Percentiles rank a stretch among this genome's conserved stretches.
Evolutionary conservation across 2,888 invertebrate genomes (phyloP).

Genomic region (Leptinotarsa juncta): DNA sequence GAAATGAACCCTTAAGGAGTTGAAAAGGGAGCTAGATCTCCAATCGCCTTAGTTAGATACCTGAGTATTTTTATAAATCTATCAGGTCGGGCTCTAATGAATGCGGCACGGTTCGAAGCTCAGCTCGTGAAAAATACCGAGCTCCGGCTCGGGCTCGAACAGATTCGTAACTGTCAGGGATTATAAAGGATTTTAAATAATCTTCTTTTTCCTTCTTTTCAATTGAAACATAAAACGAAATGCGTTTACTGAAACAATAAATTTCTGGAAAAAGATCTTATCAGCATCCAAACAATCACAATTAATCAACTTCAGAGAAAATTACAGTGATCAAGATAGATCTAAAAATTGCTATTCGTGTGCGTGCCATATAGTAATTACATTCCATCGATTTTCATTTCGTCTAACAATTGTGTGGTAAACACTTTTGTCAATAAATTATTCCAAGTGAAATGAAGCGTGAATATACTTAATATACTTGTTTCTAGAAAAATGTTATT

Average conservation of each 20-base stretch:
- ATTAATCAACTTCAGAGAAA: conserved; percentile 7
- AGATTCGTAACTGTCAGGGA: too few species aligned
- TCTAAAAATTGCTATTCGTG: neutral
- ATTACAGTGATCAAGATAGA: conserved; percentile 12
- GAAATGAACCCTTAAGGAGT: too few species aligned
- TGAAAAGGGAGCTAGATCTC: too few species aligned
- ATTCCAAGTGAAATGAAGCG: neutral
- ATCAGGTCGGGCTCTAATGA: too few species aligned
- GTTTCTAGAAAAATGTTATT: neutral
- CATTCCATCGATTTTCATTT: neutral
- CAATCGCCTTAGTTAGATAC: too few species aligned
- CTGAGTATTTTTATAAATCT: too few species aligned
- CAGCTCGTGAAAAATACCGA: too few species aligned
- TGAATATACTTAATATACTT: neutral
- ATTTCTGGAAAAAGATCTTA: neutral
- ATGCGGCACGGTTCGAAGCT: too few species aligned
- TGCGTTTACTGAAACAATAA: neutral
- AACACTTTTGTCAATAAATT: neutral
- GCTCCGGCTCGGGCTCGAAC: too few species aligned
- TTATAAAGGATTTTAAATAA: neutral
- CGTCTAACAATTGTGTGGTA: neutral
- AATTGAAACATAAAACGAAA: neutral
- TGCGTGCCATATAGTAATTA: neutral
- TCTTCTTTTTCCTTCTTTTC: neutral
- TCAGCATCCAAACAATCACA: conserved; percentile 3